phyloP scores from a whole-genome alignment of 2,888 invertebrate genomes.

The Atherix ibis region DNA sequence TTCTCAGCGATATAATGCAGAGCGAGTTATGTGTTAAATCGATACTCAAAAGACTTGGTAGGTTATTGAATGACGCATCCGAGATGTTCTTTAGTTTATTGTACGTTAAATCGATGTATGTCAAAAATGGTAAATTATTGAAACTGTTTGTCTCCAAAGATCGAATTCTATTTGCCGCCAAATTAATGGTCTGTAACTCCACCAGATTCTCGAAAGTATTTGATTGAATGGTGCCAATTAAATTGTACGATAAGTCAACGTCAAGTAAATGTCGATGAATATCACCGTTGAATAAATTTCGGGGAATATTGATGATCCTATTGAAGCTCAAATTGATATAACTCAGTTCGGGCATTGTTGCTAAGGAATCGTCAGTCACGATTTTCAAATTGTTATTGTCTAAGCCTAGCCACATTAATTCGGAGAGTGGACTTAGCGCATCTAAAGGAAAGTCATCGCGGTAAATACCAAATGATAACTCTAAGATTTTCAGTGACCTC shows the following conservation, averaged over 20 bases:
- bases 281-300: conserved; percentile 49
- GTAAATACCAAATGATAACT: conserved; percentile 72
- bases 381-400: conserved; percentile 76
- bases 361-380: conserved; percentile 53
- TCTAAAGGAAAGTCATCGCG: conserved; percentile 64
- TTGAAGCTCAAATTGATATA: conserved; percentile 81
- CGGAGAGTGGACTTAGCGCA: conserved; percentile 54
- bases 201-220: conserved; percentile 56
- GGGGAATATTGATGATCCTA: conserved; percentile 53
- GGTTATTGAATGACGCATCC: conserved; percentile 53
- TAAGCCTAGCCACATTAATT: conserved; percentile 66
- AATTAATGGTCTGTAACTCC: conserved; percentile 58
- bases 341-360: conserved; percentile 49
- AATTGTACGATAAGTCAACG: conserved; percentile 68
- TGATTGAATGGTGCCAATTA: conserved; percentile 47
- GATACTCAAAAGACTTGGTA: conserved; percentile 59
- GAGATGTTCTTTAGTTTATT: conserved; percentile 63
- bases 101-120: conserved; percentile 67
- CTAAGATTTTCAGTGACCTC: conserved; percentile 61
- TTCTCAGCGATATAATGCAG: conserved; percentile 47
- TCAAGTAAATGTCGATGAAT: conserved; percentile 59
- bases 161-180: conserved; percentile 63
- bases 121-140: conserved; percentile 57
- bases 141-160: conserved; percentile 57
- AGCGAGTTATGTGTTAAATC: conserved; percentile 69